These are phyloP conservation scores for Peromyscus attwateri DNA, from an alignment of 2,797 vertebrate species.

Conservation along the genomic window DNA sequence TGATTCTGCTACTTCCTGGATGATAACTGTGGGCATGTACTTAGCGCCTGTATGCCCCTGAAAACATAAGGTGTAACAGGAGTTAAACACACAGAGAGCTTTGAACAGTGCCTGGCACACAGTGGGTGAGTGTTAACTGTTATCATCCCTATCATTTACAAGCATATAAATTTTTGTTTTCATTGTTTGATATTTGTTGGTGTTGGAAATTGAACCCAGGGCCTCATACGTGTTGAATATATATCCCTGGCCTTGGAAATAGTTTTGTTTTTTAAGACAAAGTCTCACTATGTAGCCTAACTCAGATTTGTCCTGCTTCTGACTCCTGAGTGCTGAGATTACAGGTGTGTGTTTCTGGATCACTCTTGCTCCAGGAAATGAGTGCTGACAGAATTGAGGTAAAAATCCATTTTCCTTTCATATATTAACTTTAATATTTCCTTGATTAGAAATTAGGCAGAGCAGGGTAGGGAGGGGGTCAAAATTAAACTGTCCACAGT, in stretches of 20 bases:
- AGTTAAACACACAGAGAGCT: background rate
- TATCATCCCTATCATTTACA: background rate
- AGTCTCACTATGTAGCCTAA: background rate
- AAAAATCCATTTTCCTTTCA: background rate
- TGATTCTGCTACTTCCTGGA: background rate
- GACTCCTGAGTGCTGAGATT: background rate
- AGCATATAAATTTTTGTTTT: background rate
- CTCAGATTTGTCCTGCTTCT: background rate
- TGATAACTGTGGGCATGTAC: background rate
- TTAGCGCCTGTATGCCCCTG: background rate
- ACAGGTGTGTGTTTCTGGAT: background rate
- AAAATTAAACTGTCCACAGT: background rate
- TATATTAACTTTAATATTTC: background rate
- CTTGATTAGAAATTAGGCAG: background rate
- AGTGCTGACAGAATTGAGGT: background rate
- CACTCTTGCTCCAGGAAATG: background rate
- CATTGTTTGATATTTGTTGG: background rate
- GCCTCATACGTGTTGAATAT: background rate
- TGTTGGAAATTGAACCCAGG: background rate
- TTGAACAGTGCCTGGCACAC: background rate
- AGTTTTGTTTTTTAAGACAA: background rate
- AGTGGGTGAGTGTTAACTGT: background rate
- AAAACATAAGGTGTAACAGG: background rate
- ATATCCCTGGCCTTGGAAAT: background rate
- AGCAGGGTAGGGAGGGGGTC: background rate